Percentiles rank a stretch among this genome's conserved stretches.
Evolutionary conservation across 1,140 invertebrate genomes (phyloP).

Genomic region (Penaeus indicus): DNA sequence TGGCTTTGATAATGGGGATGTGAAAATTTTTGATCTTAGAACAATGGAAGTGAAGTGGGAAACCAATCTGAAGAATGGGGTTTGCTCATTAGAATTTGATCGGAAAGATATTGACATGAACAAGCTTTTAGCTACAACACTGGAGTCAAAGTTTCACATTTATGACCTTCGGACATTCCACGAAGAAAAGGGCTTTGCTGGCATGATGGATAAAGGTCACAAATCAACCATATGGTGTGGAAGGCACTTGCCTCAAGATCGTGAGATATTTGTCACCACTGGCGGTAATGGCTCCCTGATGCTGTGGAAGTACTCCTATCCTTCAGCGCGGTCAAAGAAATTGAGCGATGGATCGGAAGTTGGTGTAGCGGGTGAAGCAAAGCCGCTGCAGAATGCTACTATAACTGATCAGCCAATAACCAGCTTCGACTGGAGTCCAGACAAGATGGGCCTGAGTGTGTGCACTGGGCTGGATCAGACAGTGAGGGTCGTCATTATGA

Average conservation of each 20-base stretch:
- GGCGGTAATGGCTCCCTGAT: conserved; percentile 89
- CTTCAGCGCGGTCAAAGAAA: conserved; percentile 79
- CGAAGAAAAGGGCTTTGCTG: conserved; percentile 87
- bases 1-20: conserved; percentile 96
- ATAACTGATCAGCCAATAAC: conserved; percentile 91
- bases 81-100: conserved; percentile 93
- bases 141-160: conserved; percentile 93
- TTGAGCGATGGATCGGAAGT: conserved; percentile 79
- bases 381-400: conserved; percentile 83
- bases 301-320: conserved; percentile 96
- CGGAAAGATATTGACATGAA: conserved; percentile 95
- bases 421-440: conserved; percentile 91
- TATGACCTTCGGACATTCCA: conserved; percentile 92
- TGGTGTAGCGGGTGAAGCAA: conserved; percentile 83
- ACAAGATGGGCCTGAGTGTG: conserved; percentile 88
- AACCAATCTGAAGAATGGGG: conserved; percentile 93
- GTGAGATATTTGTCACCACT: conserved; percentile 92
- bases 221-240: conserved; percentile 90
- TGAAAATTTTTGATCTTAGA: conserved; percentile 95
- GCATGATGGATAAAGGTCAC: conserved; percentile 82
- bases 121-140: conserved; percentile 90
- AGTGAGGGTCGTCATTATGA: conserved; percentile 88
- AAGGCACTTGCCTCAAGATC: conserved; percentile 91
- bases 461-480: conserved; percentile 94
- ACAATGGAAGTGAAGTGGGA: conserved; percentile 90